These are phyloP conservation scores for Bombylius discolor DNA, from an alignment of 2,888 invertebrate species.

Conservation along the genomic window DNA sequence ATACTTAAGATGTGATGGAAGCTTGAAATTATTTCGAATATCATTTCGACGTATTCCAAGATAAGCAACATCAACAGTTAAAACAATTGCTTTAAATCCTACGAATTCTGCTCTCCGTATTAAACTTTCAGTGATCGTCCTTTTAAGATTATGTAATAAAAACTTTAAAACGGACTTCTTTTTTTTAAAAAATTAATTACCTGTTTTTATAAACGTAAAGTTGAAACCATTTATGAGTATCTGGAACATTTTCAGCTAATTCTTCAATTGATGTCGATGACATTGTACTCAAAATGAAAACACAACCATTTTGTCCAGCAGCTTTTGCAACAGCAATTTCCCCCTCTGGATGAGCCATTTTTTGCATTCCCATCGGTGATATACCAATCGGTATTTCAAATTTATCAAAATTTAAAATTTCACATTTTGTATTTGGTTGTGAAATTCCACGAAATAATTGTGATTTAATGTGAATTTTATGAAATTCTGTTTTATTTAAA, in stretches of 20 bases:
- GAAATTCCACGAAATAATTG: conserved; percentile 63
- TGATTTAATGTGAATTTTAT: conserved; percentile 65
- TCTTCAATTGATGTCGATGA: conserved; percentile 81
- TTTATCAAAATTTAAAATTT: conserved; percentile 46
- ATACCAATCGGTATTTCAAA: conserved; percentile 65
- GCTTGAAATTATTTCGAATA: conserved; percentile 65
- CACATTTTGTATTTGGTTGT: conserved; percentile 46
- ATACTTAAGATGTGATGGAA: conserved; percentile 63
- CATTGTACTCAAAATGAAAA: conserved; percentile 75
- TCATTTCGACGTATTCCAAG: conserved; percentile 76
- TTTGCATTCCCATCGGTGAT: conserved; percentile 83
- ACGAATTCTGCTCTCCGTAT: conserved; percentile 65
- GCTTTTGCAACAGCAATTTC: conserved; percentile 76
- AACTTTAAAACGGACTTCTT: too few species aligned
- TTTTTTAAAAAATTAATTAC: conserved; percentile 27
- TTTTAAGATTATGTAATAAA: too few species aligned
- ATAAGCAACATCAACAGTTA: conserved; percentile 80
- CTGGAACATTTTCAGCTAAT: conserved; percentile 62
- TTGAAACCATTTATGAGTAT: conserved; percentile 77
- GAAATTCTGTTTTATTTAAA: conserved; percentile 63
- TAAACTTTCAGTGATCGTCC: conserved; percentile 48
- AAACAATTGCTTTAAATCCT: conserved; percentile 71
- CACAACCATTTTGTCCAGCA: conserved; percentile 58
- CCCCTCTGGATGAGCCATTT: conserved; percentile 80
- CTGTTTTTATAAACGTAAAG: conserved; percentile 79